phyloP scores from a whole-genome alignment of 1,140 invertebrate species.

The Riptortus pedestris region DNA sequence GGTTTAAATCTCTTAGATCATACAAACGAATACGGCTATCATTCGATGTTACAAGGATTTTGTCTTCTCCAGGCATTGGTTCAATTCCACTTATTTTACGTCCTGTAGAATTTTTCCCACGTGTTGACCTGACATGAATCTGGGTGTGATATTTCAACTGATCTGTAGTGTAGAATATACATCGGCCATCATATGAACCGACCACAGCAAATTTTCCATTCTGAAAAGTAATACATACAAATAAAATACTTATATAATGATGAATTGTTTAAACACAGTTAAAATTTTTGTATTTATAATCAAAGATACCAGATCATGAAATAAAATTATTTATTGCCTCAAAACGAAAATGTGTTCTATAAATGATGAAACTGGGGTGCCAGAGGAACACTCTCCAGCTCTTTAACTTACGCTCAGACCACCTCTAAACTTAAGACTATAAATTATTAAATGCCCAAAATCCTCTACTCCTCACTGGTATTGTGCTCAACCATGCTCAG shows the following conservation, averaged over 20 bases:
- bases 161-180: conserved; percentile 96
- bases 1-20: conserved; percentile 86
- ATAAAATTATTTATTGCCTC: no score
- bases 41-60: conserved; percentile 95
- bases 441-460: no score
- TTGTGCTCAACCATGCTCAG: no score
- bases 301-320: no score
- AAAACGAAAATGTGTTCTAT: no score
- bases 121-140: conserved; percentile 86
- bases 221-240: conserved; percentile 33
- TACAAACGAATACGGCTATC: conserved; percentile 94
- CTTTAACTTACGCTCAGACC: no score
- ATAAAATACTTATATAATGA: background rate
- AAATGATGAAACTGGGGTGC: no score
- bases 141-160: conserved; percentile 97
- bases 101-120: conserved; percentile 88
- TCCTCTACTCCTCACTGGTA: no score
- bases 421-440: no score
- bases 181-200: conserved; percentile 94
- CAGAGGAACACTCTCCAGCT: no score
- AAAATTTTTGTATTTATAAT: no score
- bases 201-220: conserved; percentile 97
- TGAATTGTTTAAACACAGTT: no score
- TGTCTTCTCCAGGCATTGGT: conserved; percentile 91
- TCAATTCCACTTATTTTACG: conserved; percentile 96